A percentile compares a stretch with the other conserved stretches of the same genome.
Evolutionary conservation across 2,797 vertebrate genomes (phyloP).

Genomic region (Thunnus albacares): DNA sequence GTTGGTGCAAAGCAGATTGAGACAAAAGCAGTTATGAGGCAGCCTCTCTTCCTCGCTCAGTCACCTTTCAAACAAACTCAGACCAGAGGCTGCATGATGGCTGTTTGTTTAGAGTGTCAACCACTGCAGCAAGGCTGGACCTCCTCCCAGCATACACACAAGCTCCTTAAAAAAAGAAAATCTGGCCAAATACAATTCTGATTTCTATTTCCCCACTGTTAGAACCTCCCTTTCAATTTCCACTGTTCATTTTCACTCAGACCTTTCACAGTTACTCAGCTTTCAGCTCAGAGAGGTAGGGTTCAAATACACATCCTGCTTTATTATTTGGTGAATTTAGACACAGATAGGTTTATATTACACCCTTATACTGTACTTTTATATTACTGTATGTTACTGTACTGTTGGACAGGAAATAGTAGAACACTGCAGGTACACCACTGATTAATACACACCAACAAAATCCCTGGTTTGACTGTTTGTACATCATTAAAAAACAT

Average conservation of each 20-base stretch:
- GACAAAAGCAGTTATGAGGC: constrained; percentile 71
- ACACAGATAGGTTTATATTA: not conserved
- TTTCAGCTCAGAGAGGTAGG: not conserved
- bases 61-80: constrained; percentile 62
- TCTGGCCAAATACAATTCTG: not conserved
- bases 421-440: not conserved
- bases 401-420: not conserved
- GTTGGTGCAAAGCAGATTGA: constrained; percentile 62
- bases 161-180: not conserved
- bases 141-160: not conserved
- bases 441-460: not conserved
- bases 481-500: too few relatives aligned
- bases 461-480: not conserved
- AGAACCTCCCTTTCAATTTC: not conserved
- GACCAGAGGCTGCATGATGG: constrained; percentile 47
- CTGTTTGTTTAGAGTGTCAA: constrained; percentile 46
- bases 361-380: not conserved
- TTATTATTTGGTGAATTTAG: not conserved
- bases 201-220: too few relatives aligned
- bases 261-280: not conserved
- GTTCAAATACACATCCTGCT: not conserved
- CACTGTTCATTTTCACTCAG: too few relatives aligned
- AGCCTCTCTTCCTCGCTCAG: constrained; percentile 25
- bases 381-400: not conserved
- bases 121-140: not conserved